Evolutionary conservation across 2,113 vertebrate species (phyloP).

Genomic region (Microtus richardsoni): DNA sequence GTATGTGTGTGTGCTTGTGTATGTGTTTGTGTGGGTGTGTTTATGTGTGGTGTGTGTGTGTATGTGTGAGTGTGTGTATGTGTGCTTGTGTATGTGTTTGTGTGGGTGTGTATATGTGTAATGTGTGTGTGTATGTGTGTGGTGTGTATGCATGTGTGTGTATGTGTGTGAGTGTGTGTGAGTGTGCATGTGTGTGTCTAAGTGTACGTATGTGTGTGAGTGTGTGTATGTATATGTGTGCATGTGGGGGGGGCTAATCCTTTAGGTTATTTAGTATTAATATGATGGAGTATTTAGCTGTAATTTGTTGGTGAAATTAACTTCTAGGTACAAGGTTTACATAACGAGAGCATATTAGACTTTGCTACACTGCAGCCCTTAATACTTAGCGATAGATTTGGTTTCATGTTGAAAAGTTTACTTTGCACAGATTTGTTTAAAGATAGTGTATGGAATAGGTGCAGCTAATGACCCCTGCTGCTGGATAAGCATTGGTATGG

Average conservation of each 20-base stretch:
- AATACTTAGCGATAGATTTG: conserved; percentile 10
- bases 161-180: not conserved
- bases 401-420: conserved; percentile 33
- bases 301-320: conserved; percentile 51
- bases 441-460: not conserved
- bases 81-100: no score
- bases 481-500: no score
- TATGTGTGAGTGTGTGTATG: not conserved
- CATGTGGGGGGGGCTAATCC: not conserved
- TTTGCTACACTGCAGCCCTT: not conserved
- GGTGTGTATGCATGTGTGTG: not conserved
- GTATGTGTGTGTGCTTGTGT: no score
- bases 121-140: not conserved
- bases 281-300: not conserved
- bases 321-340: not conserved
- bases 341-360: not conserved
- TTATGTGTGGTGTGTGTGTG: no score
- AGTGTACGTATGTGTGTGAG: no score
- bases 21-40: no score
- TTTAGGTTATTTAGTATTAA: not conserved
- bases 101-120: no score
- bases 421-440: not conserved
- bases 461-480: not conserved
- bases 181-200: not conserved
- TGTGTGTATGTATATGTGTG: not conserved